Base-by-base conservation (phyloP, 2,888 invertebrate genomes). In the Euclidia mi region DNA sequence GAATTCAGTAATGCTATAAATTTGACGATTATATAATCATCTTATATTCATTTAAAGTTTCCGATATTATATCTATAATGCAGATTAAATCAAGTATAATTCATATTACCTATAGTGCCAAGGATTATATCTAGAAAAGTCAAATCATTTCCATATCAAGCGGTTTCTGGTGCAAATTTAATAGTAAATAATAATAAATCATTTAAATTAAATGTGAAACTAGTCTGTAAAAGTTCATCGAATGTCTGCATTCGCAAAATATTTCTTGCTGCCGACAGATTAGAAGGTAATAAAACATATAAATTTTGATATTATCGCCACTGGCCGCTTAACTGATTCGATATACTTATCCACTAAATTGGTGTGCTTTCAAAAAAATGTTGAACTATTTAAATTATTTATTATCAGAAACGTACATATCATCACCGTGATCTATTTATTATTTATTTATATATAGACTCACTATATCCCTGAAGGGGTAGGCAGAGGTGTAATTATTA, bases 141-240 rank as follows among this genome's bases (percentile, higher is more conserved):
- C 2, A 9, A n/a, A 9, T 15, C 4, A 37, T 37, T 17, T 37
- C 15, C 37, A 18, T 40, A 40, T 20, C 11, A 11, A 40, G 15
- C 1, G 1, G 32, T 11, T 11, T 17, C n/a, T 42, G 9, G 20
- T 7, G 20, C 6, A 1, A 6, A 3, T 25, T 25, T 25, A 25
- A 25, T 3, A 7, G 6, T n/a, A n/a, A n/a, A n/a, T 25, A 25
- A 25, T 25, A 25, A 20, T 35, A 34, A 45, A 34, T 65, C 9
- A 6, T 7, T 35, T 35, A 29, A 65, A 61, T 51, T 47, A 45
- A 47, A 28, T 28, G 37, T 15, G 20, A 56, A 9, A 14, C 40
- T 44, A 60, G 51, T 44, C 51, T 51, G 66, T 75, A 71, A 74
- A 78, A 71, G 64, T 73, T 56, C 58, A 61, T 64, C 42, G 59